Conservation (phyloP, 2,888 invertebrate genomes). For the Callinectes sapidus region DNA sequence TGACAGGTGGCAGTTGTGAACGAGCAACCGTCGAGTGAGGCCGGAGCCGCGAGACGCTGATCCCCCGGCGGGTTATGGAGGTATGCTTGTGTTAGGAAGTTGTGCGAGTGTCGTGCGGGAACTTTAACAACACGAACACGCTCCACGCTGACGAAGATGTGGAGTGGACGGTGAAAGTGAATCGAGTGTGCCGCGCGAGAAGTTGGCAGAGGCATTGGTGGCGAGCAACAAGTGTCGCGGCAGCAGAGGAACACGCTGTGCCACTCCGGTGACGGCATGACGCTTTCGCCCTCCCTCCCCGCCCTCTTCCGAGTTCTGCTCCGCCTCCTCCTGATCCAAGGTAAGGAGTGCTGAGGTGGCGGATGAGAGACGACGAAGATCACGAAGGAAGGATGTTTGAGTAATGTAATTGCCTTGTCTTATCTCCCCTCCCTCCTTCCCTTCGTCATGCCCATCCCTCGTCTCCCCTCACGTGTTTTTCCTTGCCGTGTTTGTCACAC, state of each 20-base stretch:
- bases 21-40: constrained; percentile 20
- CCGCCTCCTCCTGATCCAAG: neutral
- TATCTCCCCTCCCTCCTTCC: neutral
- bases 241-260: constrained; percentile 28
- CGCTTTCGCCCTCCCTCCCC: constrained; percentile 11
- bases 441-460: neutral
- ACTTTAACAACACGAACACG: neutral
- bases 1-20: constrained; percentile 26
- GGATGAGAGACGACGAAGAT: neutral
- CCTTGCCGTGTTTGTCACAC: neutral
- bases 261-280: constrained; percentile 9
- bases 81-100: neutral
- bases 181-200: constrained; percentile 14
- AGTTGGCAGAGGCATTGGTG: constrained; percentile 15
- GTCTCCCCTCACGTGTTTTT: neutral
- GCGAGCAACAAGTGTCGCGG: constrained; percentile 23
- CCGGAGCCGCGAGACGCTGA: constrained; percentile 5
- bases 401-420: neutral
- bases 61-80: constrained; percentile 5
- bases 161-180: neutral
- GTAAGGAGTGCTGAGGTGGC: constrained; percentile 14
- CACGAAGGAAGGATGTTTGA: neutral
- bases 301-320: neutral
- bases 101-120: neutral
- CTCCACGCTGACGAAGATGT: neutral